Evolutionary conservation across 2,113 vertebrate species (phyloP), one percentile per base, ranked within the genome.

Genomic region (Myrmecobius fasciatus): DNA sequence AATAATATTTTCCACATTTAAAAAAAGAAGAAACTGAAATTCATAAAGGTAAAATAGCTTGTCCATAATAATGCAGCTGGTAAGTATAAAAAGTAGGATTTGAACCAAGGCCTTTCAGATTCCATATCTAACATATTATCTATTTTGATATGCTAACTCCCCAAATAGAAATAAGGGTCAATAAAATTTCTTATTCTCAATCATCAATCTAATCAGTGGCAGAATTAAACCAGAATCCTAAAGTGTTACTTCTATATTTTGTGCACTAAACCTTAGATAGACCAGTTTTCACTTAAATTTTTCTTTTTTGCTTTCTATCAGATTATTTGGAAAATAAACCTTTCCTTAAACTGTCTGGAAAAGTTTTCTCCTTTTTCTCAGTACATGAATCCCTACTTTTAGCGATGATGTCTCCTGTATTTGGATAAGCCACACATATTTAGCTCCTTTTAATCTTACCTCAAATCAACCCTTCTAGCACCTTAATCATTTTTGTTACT

Each of bases 401-500:
- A 94, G 91, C 67, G 60, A 90, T 0, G 8, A 94, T 31, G 52
- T 8, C 92, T 75, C 75, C 51, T 91, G 25, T 89, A 96, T 96
- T 88, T 95, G 96, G 97, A 94, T 94, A 93, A 93, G 75, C 25
- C 92, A 97, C 97, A 96, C 95, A 97, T 98, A 97, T 96, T 96
- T 96, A 97, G 92, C 93, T 95, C 89, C 93, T 97, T 96, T 95
- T 96, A 96, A 97, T 97, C 97, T 96, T 92, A 92, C n/a, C 52
- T 97, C 53, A 95, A 75, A 97, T 96, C 97, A 94, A 52, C 90
- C 92, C 90, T 97, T 96, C 48, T 26, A 98, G 93, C 53, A 75
- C 52, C 96, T 97, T 95, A 96, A 93, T 97, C 97, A 97, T 96
- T 97, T 97, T 93, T 96, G 94, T 96, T 98, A 97, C 96, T 98